These are phyloP conservation scores for Dascyllus trimaculatus DNA, from an alignment of 2,113 vertebrate genomes.

Conservation along the genomic window DNA sequence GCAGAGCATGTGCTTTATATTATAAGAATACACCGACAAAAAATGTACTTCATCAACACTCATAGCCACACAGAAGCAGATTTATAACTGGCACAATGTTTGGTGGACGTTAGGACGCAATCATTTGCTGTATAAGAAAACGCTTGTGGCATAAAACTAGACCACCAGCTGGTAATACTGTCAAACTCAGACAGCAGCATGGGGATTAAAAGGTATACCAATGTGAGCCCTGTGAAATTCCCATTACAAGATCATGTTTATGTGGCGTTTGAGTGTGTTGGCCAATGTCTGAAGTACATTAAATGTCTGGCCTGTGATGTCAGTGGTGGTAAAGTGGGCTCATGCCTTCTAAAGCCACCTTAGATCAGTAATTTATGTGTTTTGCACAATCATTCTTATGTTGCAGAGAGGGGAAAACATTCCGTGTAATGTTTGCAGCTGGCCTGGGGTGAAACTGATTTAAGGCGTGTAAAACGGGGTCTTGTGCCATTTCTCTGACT, in stretches of 20 bases:
- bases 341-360: constrained; percentile 62
- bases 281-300: constrained; percentile 53
- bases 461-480: constrained; percentile 51
- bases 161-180: constrained; percentile 16
- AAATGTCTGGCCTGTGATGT: constrained; percentile 68
- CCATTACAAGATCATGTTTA: constrained; percentile 52
- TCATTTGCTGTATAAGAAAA: constrained; percentile 47
- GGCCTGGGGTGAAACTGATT: constrained; percentile 64
- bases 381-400: constrained; percentile 61
- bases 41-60: constrained; percentile 4
- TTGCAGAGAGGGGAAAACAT: constrained; percentile 53
- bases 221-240: constrained; percentile 32
- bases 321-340: constrained; percentile 56
- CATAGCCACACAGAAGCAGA: constrained; percentile 1
- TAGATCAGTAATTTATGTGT: constrained; percentile 66
- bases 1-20: constrained; percentile 51
- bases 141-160: neutral
- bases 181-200: neutral
- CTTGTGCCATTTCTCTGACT: constrained; percentile 51
- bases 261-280: constrained; percentile 58
- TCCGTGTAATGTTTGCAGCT: constrained; percentile 60
- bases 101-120: neutral
- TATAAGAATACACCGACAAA: constrained; percentile 15
- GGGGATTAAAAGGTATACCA: constrained; percentile 2
- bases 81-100: constrained; percentile 8